Evolutionary conservation across 2,113 vertebrate genomes (phyloP), one percentile per base, ranked within the genome.

Genomic region (Xenopus laevis): DNA sequence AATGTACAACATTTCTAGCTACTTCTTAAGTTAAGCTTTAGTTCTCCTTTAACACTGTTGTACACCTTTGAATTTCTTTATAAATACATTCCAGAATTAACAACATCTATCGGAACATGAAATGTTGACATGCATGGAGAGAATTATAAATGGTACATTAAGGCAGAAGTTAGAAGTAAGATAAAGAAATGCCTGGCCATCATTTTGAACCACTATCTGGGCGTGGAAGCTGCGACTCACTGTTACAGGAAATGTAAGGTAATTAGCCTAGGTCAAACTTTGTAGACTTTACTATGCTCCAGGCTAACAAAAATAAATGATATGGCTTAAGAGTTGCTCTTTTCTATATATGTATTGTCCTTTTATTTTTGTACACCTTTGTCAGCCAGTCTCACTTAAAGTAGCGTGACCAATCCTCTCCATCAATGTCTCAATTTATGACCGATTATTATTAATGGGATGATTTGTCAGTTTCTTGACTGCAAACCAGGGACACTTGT

Each of bases 261-360:
- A 86, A 79, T 83, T 82, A 88, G 80, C 68, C 65, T 80, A 76
- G 78, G 81, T 84, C 82, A 85, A 78, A 81, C 79, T 71, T 78
- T 46, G 73, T 21, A 71, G 57, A 53, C 65, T 83, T 81, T 79
- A 64, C 74, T 75, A 79, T 72, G 77, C 82, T 85, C 74, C 75
- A 82, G 78, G 80, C 82, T 73, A 77, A 45, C 67, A 69, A 78
- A 79, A 74, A 79, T 53, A 80, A 81, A 77, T 74, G 68, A 70
- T 57, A 65, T 11, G 69, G 66, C 79, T 68, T 60, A 12, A 58
- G 70, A 63, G 64, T 21, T 16, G 67, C 72, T 82, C 61, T 62
- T 58, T 16, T 66, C 76, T 72, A 55, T 57, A 76, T 61, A 40
- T 67, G 0, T 0, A 5, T 75, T 79, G 73, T 80, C 80, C 78